These are phyloP conservation scores for Chaenodraco wilsoni DNA, from an alignment of 2,797 vertebrate genomes.

Conservation along the genomic window DNA sequence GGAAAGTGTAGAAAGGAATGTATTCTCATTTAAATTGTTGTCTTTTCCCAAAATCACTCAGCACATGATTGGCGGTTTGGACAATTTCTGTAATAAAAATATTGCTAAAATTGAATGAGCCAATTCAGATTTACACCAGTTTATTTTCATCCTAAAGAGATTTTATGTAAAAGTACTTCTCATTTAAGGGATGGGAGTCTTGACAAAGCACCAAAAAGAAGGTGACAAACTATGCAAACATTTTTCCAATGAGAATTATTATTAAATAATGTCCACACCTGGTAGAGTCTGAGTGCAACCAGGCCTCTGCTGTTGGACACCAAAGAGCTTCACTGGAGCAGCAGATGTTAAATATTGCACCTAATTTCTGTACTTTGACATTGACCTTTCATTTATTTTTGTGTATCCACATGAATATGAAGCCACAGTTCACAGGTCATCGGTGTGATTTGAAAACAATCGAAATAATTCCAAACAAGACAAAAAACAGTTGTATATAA, in stretches of 20 bases:
- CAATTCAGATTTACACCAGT: background rate
- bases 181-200: background rate
- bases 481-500: too few species aligned
- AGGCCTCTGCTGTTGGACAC: too few species aligned
- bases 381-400: too few species aligned
- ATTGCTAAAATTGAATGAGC: background rate
- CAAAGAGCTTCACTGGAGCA: too few species aligned
- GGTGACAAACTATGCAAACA: too few species aligned
- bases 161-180: too few species aligned
- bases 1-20: conserved; percentile 21
- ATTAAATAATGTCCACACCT: background rate
- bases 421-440: too few species aligned
- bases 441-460: too few species aligned
- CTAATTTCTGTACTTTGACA: background rate
- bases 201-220: background rate
- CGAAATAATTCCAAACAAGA: too few species aligned
- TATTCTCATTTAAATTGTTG: conserved; percentile 13
- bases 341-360: background rate
- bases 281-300: background rate
- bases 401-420: too few species aligned
- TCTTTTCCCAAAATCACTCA: background rate
- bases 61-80: background rate
- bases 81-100: background rate
- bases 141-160: background rate
- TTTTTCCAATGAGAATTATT: too few species aligned